phyloP scores from a whole-genome alignment of 2,113 vertebrate genomes.

The Erpornis zantholeuca region DNA sequence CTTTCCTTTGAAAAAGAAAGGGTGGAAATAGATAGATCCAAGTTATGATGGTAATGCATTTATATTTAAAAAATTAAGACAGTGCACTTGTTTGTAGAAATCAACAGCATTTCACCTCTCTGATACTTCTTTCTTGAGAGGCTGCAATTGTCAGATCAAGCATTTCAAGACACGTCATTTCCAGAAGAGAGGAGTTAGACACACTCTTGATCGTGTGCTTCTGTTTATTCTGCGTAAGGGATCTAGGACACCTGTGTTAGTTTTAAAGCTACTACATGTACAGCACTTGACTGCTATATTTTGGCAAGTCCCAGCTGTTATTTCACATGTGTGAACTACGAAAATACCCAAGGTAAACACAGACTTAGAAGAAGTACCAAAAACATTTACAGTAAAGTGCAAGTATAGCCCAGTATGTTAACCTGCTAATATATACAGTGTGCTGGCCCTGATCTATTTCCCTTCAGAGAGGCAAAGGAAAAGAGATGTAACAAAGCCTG shows the following conservation, averaged over 20 bases:
- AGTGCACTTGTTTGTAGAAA: neutral
- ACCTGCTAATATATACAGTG: slow-evolving; percentile 43
- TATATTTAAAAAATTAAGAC: neutral
- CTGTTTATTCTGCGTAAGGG: slow-evolving; percentile 56
- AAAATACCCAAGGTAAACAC: slow-evolving; percentile 69
- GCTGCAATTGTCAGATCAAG: slow-evolving; percentile 2
- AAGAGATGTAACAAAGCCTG: neutral
- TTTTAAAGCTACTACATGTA: slow-evolving; percentile 63
- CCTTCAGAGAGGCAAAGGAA: neutral
- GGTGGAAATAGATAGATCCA: neutral
- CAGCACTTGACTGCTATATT: slow-evolving; percentile 49
- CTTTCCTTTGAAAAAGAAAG: neutral
- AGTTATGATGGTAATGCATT: neutral
- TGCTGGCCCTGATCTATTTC: slow-evolving; percentile 11
- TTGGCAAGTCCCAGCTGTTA: slow-evolving; percentile 68
- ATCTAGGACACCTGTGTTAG: slow-evolving; percentile 71
- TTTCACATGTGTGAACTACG: slow-evolving; percentile 70
- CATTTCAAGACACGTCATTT: slow-evolving; percentile 8
- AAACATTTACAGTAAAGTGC: slow-evolving; percentile 68
- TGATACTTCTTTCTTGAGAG: slow-evolving; percentile 15
- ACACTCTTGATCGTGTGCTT: slow-evolving; percentile 59
- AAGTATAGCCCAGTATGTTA: slow-evolving; percentile 51
- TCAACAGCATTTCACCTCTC: neutral
- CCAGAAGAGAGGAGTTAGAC: slow-evolving; percentile 31
- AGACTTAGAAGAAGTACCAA: slow-evolving; percentile 60